Percentiles rank a stretch among this genome's conserved stretches.
Conservation (phyloP, 2,113 vertebrate genomes). For the Cyanoliseus patagonus region DNA sequence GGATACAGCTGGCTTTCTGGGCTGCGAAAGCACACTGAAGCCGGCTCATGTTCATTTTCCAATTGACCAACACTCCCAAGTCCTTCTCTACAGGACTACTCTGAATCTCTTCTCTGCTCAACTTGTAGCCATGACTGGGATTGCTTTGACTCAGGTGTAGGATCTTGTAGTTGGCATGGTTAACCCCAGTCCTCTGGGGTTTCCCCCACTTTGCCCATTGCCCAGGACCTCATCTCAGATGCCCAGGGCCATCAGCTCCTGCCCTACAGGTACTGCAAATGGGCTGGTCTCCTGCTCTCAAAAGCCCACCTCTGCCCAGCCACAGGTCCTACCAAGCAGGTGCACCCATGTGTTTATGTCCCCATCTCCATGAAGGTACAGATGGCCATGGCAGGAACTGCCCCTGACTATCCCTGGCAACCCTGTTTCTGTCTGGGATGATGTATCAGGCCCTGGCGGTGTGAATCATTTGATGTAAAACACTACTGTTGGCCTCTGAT, state of each 20-base stretch:
- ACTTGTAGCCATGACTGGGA: no score
- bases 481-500: accelerated
- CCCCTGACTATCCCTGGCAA: background rate
- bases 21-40: no score
- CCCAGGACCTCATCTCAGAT: background rate
- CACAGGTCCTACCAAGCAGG: background rate
- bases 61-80: no score
- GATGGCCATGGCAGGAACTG: background rate
- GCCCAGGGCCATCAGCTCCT: background rate
- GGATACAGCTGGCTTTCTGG: no score
- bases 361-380: background rate
- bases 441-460: background rate
- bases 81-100: no score
- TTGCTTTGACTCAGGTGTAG: no score
- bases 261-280: background rate
- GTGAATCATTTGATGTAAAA: background rate
- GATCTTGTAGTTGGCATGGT: no score
- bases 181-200: no score
- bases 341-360: background rate
- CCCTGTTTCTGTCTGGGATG: background rate
- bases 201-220: accelerated
- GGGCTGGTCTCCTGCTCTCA: background rate
- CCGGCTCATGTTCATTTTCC: no score
- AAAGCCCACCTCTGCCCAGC: background rate
- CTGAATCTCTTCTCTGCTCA: no score